These are phyloP conservation scores for Crotalus tigris DNA, from an alignment of 2,113 vertebrate species.

Conservation along the genomic window DNA sequence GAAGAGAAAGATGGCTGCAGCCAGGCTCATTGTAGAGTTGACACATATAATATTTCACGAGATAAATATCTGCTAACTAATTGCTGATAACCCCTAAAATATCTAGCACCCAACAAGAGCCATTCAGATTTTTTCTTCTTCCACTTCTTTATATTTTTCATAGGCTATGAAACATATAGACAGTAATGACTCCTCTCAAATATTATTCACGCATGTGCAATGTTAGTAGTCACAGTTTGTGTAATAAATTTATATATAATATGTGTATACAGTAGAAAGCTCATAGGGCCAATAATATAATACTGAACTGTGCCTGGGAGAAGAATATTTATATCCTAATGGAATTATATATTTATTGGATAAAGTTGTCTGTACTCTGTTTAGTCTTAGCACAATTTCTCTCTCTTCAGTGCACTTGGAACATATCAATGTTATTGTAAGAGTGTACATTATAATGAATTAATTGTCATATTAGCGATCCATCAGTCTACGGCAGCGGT, in stretches of 20 bases:
- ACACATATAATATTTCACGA: background rate
- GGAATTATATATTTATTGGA: background rate
- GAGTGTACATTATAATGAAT: background rate
- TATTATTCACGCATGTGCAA: background rate
- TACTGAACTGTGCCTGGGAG: background rate
- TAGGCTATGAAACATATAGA: background rate
- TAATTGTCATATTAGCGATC: background rate
- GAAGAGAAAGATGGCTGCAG: too few species aligned
- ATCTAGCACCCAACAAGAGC: background rate
- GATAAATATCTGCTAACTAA: background rate
- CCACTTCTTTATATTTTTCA: background rate
- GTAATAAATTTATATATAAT: background rate
- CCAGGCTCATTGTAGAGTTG: too few species aligned
- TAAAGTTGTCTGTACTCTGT: background rate
- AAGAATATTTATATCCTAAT: background rate
- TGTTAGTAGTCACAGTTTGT: background rate
- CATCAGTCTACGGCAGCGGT: background rate
- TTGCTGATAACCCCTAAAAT: fast-evolving
- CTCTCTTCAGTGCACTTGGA: background rate
- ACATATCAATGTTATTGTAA: background rate
- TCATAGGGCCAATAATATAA: background rate
- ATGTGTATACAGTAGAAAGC: background rate
- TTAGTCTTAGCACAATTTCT: background rate
- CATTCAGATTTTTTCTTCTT: background rate
- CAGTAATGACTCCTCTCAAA: background rate